Base-by-base conservation (phyloP, 2,797 vertebrate species). In the Mareca strepera region DNA sequence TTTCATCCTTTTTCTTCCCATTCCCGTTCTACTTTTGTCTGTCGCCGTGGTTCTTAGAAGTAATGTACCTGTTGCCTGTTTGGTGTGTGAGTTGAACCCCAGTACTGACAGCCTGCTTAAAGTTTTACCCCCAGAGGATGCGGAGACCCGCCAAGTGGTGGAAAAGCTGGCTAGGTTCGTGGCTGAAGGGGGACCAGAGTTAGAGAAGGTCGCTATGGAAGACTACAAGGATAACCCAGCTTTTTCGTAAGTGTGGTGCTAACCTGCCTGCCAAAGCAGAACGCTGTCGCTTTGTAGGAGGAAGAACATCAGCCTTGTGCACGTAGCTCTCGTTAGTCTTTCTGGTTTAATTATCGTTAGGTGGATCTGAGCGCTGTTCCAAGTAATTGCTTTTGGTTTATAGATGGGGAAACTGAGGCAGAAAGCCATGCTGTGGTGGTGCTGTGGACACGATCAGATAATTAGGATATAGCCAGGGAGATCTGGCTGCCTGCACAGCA, bases 61-160 rank as follows among this genome's bases (percentile, higher is more conserved):
- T 97, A 97, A 97, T 98, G 95, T 98, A 96, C 98, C 98, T 98
- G 97, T 98, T 97, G 98, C 98, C 98, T 98, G 97, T 98, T 97
- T 98, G 98, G 98, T 98, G 97, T 98, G 97, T 97, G 97, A 96
- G 88, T 98, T 98, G 97, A 98, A 96, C 98, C 98, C 98, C 98
- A 98, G 97, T 99, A 99, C 99, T 99, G 98, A 99, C 99, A 99
- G 99, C 98, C 97, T 99, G 98, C 99, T 99, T 99, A 99, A 99
- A 99, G 99, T 99, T 98, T 99, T 98, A 98, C 99, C 99, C 98
- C 99, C 99, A 99, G 99, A 99, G 99, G 99, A 99, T 97, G 97
- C 98, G 86, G 99, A 99, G 97, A 98, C 98, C 96, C 98, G 98
- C 87, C 98, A 98, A 92, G 98, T 99, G 97, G 98, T 99, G 97